Base-by-base conservation (phyloP, 2,888 invertebrate genomes). In the Beris morrisii region DNA sequence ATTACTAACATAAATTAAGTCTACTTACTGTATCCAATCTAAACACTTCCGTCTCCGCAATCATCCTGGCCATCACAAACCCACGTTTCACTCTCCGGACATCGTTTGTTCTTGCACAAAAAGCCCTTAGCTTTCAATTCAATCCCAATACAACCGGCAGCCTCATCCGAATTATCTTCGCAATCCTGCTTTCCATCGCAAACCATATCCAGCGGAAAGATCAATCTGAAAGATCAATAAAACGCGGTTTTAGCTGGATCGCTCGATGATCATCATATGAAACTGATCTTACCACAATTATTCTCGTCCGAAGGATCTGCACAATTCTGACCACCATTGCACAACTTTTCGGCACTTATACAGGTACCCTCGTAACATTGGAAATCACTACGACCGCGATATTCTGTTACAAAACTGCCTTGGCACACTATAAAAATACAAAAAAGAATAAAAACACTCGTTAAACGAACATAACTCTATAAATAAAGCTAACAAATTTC, bases 111-210 rank as follows among this genome's bases (percentile, higher is more conserved):
- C 11, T 76, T 77, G 71, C 92, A 92, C 22, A 79, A 77, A 75
- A 88, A 91, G 0, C 86, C 88, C 22, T 81, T 81, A 75, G 90
- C 90, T 0, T 78, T 79, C 0, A 79, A 70, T 66, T 74, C 75
- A 1, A 79, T 74, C 15, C 73, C 73, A 3, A 77, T 74, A 70
- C 84, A 84, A 1, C 80, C 80, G 9, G 69, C 72, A 0, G 67
- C 50, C 77, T 93, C 92, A 73, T 92, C 92, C 0, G 88, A 87
- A 52, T 78, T 81, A 78, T 95, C 94, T 0, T 75, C 70, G 74
- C 95, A 95, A 78, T 95, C 92, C 5, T 78, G 76, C 7, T 85
- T 83, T 0, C 85, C 85, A 75, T 95, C 89, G 76, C 94, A 94
- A 64, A 87, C 84, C 78, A 85, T 85, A 65, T 80, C 82, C 54